Evolutionary conservation across 2,113 vertebrate genomes (phyloP).

Genomic region (Cryptotis parvus): DNA sequence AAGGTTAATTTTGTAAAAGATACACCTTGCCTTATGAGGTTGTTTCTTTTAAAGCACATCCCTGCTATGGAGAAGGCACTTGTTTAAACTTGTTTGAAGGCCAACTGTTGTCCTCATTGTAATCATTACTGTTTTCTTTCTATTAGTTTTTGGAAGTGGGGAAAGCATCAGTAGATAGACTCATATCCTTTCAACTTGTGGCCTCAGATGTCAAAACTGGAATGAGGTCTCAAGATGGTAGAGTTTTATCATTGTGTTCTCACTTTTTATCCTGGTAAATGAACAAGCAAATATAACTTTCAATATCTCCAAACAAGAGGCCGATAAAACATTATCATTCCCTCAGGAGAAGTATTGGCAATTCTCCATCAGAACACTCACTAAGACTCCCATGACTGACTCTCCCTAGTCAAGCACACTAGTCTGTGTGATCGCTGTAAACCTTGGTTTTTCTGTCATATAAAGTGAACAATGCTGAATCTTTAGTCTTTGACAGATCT

Average conservation of each 20-base stretch:
- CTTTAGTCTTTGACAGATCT: slow-evolving; percentile 60
- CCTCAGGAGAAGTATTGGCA: neutral
- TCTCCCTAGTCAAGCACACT: neutral
- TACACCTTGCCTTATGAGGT: neutral
- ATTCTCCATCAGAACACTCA: neutral
- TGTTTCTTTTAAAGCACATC: neutral
- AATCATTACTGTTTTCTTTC: neutral
- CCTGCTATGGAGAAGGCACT: too few relatives aligned
- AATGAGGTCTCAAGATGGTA: neutral
- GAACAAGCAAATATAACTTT: neutral
- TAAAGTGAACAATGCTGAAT: slow-evolving; percentile 68
- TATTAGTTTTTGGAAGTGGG: neutral
- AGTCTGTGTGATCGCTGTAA: neutral
- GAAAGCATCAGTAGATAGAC: neutral
- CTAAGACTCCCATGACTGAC: neutral
- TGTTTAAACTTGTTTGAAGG: too few relatives aligned
- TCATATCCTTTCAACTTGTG: neutral
- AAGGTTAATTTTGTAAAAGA: slow-evolving; percentile 26
- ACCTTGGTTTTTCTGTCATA: slow-evolving; percentile 49
- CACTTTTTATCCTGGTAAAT: neutral
- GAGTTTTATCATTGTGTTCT: neutral
- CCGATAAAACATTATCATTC: neutral
- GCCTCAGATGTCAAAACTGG: neutral
- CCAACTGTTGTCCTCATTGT: neutral
- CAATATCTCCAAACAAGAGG: neutral